Conservation (phyloP, 2,888 invertebrate genomes). For the Cyclophora albipunctata region DNA sequence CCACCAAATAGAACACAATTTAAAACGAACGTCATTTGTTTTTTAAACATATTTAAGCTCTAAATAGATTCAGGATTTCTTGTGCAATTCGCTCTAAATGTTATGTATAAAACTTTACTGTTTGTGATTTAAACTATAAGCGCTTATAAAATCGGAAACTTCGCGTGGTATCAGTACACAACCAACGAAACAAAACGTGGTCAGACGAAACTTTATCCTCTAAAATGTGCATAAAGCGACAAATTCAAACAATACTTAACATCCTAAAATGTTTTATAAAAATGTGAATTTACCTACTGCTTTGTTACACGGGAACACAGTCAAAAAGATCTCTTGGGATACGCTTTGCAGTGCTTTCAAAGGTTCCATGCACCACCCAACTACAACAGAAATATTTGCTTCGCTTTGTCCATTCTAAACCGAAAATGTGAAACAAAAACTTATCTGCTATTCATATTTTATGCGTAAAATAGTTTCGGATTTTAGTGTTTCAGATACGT, state of each 20-base stretch:
- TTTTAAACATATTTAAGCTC: too few species aligned
- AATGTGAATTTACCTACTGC: conserved; percentile 4
- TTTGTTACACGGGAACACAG: conserved; percentile 7
- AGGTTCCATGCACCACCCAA: conserved; percentile 2
- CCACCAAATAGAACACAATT: too few species aligned
- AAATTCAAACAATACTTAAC: conserved; percentile 1
- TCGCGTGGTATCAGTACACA: background rate
- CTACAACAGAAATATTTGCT: conserved; percentile 6
- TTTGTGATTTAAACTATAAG: too few species aligned
- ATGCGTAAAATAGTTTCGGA: conserved; percentile 12
- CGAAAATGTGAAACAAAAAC: conserved; percentile 3
- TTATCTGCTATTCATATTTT: conserved; percentile 12
- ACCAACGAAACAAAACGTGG: background rate
- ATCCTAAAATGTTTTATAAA: conserved; percentile 3
- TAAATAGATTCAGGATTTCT: too few species aligned
- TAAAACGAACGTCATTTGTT: too few species aligned
- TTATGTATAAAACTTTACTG: too few species aligned
- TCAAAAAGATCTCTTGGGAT: conserved; percentile 9
- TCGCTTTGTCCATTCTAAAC: conserved; percentile 4
- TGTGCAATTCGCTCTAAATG: too few species aligned
- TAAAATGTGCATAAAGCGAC: background rate
- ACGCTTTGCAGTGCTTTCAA: conserved; percentile 4
- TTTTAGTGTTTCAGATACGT: conserved; percentile 5
- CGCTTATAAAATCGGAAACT: too few species aligned
- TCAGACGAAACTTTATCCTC: background rate